Conservation (phyloP, 2,888 invertebrate species). For the Ochropleura leucogaster region DNA sequence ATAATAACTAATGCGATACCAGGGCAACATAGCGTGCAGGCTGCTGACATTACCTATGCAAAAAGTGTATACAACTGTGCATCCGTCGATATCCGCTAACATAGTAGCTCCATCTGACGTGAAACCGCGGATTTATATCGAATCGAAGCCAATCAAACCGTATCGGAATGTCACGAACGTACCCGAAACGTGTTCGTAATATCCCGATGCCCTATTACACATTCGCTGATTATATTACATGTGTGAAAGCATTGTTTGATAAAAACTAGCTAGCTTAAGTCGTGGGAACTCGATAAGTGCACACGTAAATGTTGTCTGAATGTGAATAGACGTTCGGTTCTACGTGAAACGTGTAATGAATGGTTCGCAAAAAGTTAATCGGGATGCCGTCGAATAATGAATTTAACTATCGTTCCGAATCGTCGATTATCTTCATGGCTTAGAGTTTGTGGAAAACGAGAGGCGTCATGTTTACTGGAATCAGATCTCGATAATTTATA, state of each 20-base stretch:
- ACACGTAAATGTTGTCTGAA: constrained; percentile 50
- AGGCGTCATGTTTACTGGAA: constrained; percentile 9
- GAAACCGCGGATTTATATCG: constrained; percentile 46
- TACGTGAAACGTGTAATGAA: constrained; percentile 37
- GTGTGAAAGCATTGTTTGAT: constrained; percentile 65
- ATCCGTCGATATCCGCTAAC: constrained; percentile 44
- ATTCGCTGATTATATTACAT: constrained; percentile 57
- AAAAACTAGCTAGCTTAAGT: constrained; percentile 55
- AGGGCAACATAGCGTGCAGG: constrained; percentile 44
- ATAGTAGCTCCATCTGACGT: constrained; percentile 27
- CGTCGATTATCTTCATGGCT: constrained; percentile 28
- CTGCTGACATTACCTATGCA: constrained; percentile 53
- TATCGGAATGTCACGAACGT: constrained; percentile 58
- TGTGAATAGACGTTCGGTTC: constrained; percentile 52
- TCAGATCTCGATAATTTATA: constrained; percentile 9
- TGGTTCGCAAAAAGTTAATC: constrained; percentile 38
- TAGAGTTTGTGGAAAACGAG: neutral
- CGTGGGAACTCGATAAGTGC: constrained; percentile 65
- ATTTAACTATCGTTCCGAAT: constrained; percentile 24
- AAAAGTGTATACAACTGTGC: constrained; percentile 50
- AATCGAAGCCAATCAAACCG: constrained; percentile 51
- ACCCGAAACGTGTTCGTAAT: constrained; percentile 59
- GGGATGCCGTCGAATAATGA: constrained; percentile 17
- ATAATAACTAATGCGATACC: constrained; percentile 23
- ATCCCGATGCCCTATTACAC: constrained; percentile 50